Percentiles rank a stretch among this genome's conserved stretches.
These are phyloP conservation scores for Leptopilina myrica DNA, from an alignment of 2,888 invertebrate species.

Conservation along the genomic window DNA sequence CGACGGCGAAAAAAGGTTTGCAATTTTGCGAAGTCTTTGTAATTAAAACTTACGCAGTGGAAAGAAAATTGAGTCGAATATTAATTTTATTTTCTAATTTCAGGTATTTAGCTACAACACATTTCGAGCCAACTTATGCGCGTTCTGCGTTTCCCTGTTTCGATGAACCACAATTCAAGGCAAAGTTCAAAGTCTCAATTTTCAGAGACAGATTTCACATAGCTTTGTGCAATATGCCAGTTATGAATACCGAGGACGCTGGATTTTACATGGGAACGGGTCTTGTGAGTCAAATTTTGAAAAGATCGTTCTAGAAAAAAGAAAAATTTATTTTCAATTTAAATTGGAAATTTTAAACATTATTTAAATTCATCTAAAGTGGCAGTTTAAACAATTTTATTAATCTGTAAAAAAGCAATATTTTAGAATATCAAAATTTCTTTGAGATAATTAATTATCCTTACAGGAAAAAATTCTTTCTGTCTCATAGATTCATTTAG, in stretches of 20 bases:
- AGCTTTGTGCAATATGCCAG: slow-evolving; percentile 89
- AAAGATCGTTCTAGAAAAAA: neutral
- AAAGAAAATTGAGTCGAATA: neutral
- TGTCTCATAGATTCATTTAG: no score
- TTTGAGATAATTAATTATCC: neutral
- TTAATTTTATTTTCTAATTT: slow-evolving; percentile 9
- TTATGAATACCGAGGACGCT: slow-evolving; percentile 86
- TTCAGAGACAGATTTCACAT: slow-evolving; percentile 89
- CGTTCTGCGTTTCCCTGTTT: slow-evolving; percentile 90
- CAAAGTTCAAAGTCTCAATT: slow-evolving; percentile 88
- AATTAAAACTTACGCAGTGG: neutral
- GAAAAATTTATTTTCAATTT: neutral
- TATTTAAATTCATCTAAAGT: no score
- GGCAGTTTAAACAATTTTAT: no score
- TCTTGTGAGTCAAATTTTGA: slow-evolving; percentile 79
- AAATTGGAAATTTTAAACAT: no score
- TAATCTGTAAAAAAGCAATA: no score
- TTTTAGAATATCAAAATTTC: neutral
- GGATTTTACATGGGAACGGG: slow-evolving; percentile 89
- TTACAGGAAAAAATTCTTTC: neutral
- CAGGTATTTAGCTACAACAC: slow-evolving; percentile 88
- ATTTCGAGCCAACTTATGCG: slow-evolving; percentile 89
- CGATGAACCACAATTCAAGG: slow-evolving; percentile 90
- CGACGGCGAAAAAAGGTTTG: slow-evolving; percentile 82
- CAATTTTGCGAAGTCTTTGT: neutral